Conservation (phyloP, 2,797 vertebrate species). For the Xyrichtys novacula region DNA sequence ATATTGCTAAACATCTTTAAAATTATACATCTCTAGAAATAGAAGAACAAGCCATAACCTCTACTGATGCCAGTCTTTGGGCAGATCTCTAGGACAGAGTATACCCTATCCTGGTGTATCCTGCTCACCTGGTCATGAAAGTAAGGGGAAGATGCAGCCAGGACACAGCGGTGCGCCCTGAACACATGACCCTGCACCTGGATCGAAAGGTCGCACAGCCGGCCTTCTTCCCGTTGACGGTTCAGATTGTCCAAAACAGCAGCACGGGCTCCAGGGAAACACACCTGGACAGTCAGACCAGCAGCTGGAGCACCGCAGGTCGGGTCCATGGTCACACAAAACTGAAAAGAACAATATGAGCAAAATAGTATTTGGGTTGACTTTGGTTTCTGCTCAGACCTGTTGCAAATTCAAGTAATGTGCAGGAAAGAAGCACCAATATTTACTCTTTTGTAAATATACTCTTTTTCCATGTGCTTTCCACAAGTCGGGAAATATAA, state of each 20-base stretch:
- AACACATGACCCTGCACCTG: conserved; percentile 93
- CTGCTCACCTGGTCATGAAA: conserved; percentile 92
- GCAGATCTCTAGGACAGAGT: background rate
- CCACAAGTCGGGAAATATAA: no score
- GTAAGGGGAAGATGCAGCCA: conserved; percentile 94
- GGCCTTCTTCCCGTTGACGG: conserved; percentile 91
- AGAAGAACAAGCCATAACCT: no score
- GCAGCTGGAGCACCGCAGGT: conserved; percentile 63
- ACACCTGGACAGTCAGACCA: conserved; percentile 88
- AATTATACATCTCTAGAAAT: no score
- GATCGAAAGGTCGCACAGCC: conserved; percentile 93
- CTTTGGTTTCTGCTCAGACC: no score
- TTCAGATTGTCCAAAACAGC: conserved; percentile 93
- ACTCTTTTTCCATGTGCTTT: no score
- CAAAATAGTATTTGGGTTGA: no score
- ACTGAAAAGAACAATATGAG: conserved; percentile 10
- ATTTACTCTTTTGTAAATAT: no score
- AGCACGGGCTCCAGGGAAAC: conserved; percentile 90
- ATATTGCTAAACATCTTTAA: no score
- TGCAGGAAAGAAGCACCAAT: no score
- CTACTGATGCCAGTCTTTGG: no score
- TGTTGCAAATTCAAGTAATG: no score
- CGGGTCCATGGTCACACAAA: conserved; percentile 75
- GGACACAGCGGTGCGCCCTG: conserved; percentile 92
- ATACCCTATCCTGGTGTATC: background rate